These are phyloP conservation scores for Solea senegalensis DNA, from an alignment of 2,113 vertebrate species.

Conservation along the genomic window DNA sequence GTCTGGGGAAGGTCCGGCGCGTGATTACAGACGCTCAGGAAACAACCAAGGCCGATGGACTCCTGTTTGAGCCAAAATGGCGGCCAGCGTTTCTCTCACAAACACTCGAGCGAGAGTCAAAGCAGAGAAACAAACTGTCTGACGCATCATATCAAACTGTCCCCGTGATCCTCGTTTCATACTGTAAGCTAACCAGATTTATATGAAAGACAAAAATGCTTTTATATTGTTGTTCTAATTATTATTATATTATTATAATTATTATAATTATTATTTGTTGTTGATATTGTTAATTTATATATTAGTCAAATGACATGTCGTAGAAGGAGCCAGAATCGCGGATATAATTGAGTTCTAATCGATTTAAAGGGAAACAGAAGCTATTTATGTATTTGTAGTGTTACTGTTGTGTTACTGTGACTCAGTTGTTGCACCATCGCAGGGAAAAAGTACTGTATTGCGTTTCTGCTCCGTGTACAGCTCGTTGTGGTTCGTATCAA, in stretches of 20 bases:
- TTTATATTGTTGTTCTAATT: slow-evolving; percentile 84
- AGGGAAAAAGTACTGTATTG: slow-evolving; percentile 77
- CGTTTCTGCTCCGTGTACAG: slow-evolving; percentile 22
- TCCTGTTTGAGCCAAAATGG: slow-evolving; percentile 51
- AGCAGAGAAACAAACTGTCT: slow-evolving; percentile 13
- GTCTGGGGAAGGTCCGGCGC: not conserved
- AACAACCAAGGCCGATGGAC: slow-evolving; percentile 30
- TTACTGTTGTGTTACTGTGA: slow-evolving; percentile 75
- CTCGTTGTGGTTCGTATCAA: slow-evolving; percentile 58
- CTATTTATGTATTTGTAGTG: slow-evolving; percentile 83
- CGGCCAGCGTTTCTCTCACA: slow-evolving; percentile 11
- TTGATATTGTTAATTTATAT: slow-evolving; percentile 82
- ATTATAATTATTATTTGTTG: slow-evolving; percentile 68
- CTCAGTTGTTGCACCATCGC: slow-evolving; percentile 64
- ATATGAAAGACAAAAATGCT: slow-evolving; percentile 73
- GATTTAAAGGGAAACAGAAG: slow-evolving; percentile 80
- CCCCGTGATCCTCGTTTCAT: slow-evolving; percentile 61
- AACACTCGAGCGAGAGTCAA: slow-evolving; percentile 16
- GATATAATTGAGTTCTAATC: slow-evolving; percentile 71
- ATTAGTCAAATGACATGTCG: slow-evolving; percentile 65
- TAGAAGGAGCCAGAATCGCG: slow-evolving; percentile 76
- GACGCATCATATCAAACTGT: slow-evolving; percentile 41
- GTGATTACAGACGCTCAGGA: slow-evolving; percentile 35
- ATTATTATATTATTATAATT: slow-evolving; percentile 62
- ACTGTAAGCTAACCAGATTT: slow-evolving; percentile 85